Percentiles rank a stretch among this genome's conserved stretches.
Evolutionary conservation across 2,797 vertebrate genomes (phyloP).

Genomic region (Otolemur crassicaudatus): DNA sequence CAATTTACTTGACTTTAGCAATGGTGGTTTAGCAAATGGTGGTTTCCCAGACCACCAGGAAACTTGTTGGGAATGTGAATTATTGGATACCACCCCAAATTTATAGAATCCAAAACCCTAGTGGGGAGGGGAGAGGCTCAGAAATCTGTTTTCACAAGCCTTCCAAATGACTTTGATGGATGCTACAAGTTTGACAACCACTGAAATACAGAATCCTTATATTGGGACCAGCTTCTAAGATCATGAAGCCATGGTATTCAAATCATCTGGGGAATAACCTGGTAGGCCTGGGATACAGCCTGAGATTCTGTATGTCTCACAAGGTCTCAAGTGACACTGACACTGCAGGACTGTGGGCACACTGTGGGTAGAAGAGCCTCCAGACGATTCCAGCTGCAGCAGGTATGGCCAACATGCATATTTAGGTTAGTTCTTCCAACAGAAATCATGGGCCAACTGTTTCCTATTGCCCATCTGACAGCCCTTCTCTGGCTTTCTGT

Average conservation of each 20-base stretch:
- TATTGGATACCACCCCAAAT: background rate
- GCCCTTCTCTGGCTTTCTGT: background rate
- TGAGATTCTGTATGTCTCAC: background rate
- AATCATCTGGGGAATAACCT: background rate
- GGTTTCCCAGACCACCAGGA: background rate
- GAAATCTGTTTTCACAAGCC: background rate
- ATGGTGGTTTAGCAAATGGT: background rate
- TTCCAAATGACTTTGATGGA: background rate
- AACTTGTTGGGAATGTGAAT: slow-evolving; percentile 28
- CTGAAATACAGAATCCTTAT: background rate
- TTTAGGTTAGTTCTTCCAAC: background rate
- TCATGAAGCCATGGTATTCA: background rate
- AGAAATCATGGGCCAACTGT: background rate
- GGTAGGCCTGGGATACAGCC: background rate
- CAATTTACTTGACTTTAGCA: background rate
- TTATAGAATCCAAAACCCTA: background rate
- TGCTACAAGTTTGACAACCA: background rate
- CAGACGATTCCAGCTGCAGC: background rate
- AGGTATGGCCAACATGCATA: background rate
- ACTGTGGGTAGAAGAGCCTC: background rate
- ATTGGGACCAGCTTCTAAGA: background rate
- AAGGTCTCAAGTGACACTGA: background rate
- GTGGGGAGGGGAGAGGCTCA: background rate
- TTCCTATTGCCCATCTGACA: background rate
- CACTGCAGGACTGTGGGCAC: background rate